Base-by-base conservation (phyloP, 35 echinoderm and acorn worm genomes). In the Apostichopus japonicus region DNA sequence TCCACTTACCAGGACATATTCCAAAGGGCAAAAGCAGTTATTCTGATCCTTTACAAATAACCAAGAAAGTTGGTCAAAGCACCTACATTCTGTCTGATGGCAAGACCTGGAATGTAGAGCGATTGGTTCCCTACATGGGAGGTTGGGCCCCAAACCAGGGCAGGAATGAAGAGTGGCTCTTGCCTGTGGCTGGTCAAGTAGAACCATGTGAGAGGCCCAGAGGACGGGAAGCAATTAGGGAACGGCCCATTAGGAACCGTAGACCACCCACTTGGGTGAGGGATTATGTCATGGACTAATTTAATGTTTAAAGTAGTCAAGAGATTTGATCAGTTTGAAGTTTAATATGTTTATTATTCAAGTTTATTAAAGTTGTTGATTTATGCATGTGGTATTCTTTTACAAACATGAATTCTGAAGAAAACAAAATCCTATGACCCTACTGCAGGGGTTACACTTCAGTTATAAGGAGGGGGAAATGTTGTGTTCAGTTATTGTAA, bases 1-100 rank as follows among this genome's bases (percentile, higher is more conserved):
- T 88, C 5, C 24, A 23, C 44, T 78, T 78, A 78, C 63, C 84
- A n/a, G 65, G 92, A 10, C 59, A 84, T 93, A 62, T 88, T 16
- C 15, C 19, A 10, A 86, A 93, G 77, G 83, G 84, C 8, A 13
- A 72, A 9, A 65, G 54, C 6, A 92, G 84, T 16, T 92, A 55
- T 33, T 16, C 19, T 82, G 23, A n/a, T 1, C 91, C 91, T 9
- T 63, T 92, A 5, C 25, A 65, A 25, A 72, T 92, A 61, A 70
- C 55, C 19, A 86, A 54, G 65, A 62, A 24, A 51, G n/a, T 84
- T 22, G 82, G 91, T 17, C 17, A 23, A 51, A 25, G 57, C 61
- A 93, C 91, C 0, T 86, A 86, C 67, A 19, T 70, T 0, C 83
- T 54, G 4, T 6, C 22, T 22, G 86, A 88, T 88, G 59, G 21